Evolutionary conservation across 2,113 vertebrate genomes (phyloP).

Genomic region (Procavia capensis): DNA sequence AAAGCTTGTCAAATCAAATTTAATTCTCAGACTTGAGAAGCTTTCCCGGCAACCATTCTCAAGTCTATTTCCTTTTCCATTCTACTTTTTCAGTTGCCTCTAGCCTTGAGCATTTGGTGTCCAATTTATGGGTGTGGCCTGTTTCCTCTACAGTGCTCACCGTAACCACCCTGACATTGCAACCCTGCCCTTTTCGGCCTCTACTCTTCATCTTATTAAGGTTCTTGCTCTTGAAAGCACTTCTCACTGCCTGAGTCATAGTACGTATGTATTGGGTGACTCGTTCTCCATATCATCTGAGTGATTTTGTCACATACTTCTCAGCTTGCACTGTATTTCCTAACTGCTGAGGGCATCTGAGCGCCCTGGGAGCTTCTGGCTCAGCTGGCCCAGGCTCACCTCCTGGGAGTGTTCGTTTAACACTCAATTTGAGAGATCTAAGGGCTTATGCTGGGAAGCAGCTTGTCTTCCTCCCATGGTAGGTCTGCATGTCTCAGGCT

Average conservation of each 20-base stretch:
- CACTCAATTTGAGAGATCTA: background rate
- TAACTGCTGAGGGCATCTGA: background rate
- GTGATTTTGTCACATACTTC: background rate
- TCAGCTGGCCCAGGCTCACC: background rate
- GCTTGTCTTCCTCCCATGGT: background rate
- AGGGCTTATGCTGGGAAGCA: background rate
- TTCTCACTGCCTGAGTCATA: background rate
- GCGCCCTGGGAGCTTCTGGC: background rate
- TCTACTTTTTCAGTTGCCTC: background rate
- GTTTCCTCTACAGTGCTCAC: background rate
- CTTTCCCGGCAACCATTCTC: background rate
- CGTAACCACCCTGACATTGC: background rate
- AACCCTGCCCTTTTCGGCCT: background rate
- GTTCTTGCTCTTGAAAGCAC: background rate
- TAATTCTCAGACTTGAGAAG: background rate
- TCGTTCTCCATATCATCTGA: background rate
- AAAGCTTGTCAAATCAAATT: background rate
- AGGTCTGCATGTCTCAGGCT: accelerated
- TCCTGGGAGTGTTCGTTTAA: background rate
- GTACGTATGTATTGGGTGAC: accelerated
- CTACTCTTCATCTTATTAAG: background rate
- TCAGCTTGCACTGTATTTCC: constrained; percentile 1
- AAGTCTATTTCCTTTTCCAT: background rate
- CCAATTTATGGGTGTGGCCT: background rate
- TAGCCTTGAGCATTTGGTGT: background rate